Evolutionary conservation across 2,888 invertebrate genomes (phyloP).

Genomic region (Aphodius sticticus): DNA sequence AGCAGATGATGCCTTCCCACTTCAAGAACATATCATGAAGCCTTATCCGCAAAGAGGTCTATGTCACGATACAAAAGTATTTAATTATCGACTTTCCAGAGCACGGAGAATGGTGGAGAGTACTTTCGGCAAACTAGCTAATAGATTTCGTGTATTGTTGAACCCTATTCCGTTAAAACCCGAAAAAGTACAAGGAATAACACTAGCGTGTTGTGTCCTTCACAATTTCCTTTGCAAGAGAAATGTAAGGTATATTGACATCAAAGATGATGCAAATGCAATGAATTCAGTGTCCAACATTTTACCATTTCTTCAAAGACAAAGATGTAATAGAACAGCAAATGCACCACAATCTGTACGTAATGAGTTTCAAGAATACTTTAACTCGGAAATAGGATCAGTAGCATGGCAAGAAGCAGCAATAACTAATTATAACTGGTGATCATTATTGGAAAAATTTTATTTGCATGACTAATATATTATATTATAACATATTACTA

Average conservation of each 20-base stretch:
- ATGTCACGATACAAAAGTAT: constrained; percentile 45
- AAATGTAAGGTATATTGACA: constrained; percentile 6
- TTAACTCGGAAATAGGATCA: not conserved
- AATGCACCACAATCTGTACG: not conserved
- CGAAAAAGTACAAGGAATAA: constrained; percentile 35
- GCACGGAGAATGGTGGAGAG: constrained; percentile 39
- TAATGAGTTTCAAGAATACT: not conserved
- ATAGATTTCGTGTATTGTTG: constrained; percentile 38
- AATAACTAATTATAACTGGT: not conserved
- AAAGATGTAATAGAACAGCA: not conserved
- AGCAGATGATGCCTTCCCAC: constrained; percentile 49
- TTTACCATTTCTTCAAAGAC: not conserved
- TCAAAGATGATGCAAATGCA: not conserved
- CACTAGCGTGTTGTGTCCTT: constrained; percentile 35
- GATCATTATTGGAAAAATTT: not conserved
- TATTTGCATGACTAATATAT: too few species aligned
- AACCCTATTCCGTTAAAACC: constrained; percentile 34
- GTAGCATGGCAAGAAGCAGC: not conserved
- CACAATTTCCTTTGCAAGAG: constrained; percentile 38
- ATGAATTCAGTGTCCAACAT: not conserved
- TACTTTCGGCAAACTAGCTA: constrained; percentile 39
- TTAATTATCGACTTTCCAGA: constrained; percentile 47
- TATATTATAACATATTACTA: too few species aligned
- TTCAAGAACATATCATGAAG: constrained; percentile 47
- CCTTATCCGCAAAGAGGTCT: constrained; percentile 45